These are phyloP conservation scores for Microcebus jonahi DNA, from an alignment of 2,113 vertebrate species.

Conservation along the genomic window DNA sequence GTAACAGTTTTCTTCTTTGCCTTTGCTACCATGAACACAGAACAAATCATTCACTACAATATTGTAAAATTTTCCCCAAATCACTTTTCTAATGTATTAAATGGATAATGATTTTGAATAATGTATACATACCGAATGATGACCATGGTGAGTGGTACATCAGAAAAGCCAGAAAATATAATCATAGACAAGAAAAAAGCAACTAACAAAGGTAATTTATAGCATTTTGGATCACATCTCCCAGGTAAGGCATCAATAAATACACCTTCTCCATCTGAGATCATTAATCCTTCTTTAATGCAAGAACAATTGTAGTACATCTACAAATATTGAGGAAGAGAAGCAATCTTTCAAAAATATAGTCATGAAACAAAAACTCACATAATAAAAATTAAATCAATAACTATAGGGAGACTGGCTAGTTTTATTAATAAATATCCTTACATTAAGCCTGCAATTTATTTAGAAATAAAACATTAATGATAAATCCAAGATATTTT, in stretches of 20 bases:
- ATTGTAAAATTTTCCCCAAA: slow-evolving; percentile 45
- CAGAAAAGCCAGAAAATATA: slow-evolving; percentile 83
- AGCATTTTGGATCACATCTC: slow-evolving; percentile 83
- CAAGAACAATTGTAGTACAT: slow-evolving; percentile 86
- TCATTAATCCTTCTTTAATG: slow-evolving; percentile 69
- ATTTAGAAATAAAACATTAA: slow-evolving; percentile 6
- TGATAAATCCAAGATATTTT: background rate
- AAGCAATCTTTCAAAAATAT: slow-evolving; percentile 49
- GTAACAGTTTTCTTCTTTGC: background rate
- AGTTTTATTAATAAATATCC: background rate
- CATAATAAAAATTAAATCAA: slow-evolving; percentile 35
- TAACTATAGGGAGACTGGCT: background rate
- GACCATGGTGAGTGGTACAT: slow-evolving; percentile 80
- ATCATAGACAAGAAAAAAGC: slow-evolving; percentile 81
- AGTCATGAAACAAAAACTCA: background rate
- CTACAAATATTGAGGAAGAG: slow-evolving; percentile 69
- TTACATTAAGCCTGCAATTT: background rate
- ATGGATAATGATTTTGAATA: background rate
- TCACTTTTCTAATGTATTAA: background rate
- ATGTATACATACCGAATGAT: slow-evolving; percentile 82
- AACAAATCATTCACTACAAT: background rate
- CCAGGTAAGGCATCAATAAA: slow-evolving; percentile 78
- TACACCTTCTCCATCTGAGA: background rate
- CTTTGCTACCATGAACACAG: background rate
- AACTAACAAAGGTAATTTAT: slow-evolving; percentile 84